Conservation (phyloP, 1,140 invertebrate species). For the Leucophenga varia region DNA sequence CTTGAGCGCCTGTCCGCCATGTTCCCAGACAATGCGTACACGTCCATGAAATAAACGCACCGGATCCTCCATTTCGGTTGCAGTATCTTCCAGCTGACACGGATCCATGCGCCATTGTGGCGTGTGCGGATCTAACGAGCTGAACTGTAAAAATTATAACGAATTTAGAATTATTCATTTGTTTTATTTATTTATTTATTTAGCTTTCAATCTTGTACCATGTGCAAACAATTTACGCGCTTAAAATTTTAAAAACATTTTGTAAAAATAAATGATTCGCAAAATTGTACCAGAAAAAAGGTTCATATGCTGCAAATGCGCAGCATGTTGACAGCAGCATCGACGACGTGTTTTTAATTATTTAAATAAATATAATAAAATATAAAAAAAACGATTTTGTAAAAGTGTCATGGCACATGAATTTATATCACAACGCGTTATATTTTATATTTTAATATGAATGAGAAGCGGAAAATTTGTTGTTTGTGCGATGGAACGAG, state of each 20-base stretch:
- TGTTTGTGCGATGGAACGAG: too few relatives aligned
- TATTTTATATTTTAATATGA: too few relatives aligned
- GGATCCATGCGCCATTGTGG: constrained; percentile 53
- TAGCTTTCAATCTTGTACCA: constrained; percentile 12
- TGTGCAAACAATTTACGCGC: constrained; percentile 32
- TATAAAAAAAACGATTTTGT: too few relatives aligned
- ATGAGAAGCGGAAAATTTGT: too few relatives aligned
- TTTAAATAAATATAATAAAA: constrained; percentile 32
- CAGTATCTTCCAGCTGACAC: constrained; percentile 46
- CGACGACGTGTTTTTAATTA: constrained; percentile 37
- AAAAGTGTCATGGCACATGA: too few relatives aligned
- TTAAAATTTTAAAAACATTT: constrained; percentile 19
- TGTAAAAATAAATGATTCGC: too few relatives aligned
- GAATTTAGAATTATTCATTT: too few relatives aligned
- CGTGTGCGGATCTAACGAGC: constrained; percentile 47
- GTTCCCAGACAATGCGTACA: constrained; percentile 49
- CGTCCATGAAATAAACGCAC: constrained; percentile 50
- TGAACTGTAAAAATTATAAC: constrained; percentile 43
- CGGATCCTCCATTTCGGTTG: constrained; percentile 48
- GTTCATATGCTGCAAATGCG: too few relatives aligned
- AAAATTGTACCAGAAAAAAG: too few relatives aligned
- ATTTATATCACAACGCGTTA: too few relatives aligned
- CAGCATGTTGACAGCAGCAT: not conserved
- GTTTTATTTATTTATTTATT: not conserved
- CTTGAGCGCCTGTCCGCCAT: constrained; percentile 32